phyloP scores from a whole-genome alignment of 2,113 vertebrate species.

The Trogon surrucura region DNA sequence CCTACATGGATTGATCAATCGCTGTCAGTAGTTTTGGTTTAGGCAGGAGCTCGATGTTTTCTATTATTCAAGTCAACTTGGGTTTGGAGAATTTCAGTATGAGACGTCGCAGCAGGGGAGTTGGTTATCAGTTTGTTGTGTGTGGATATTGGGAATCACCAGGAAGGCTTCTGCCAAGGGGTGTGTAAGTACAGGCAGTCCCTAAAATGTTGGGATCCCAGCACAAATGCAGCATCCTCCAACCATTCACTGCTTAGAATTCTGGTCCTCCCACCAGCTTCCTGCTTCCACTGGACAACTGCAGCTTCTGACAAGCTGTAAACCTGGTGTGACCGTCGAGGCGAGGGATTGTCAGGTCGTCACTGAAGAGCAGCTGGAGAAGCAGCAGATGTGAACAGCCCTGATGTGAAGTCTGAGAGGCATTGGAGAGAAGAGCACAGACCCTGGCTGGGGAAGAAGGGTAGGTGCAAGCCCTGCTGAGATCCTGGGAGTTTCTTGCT shows the following conservation, averaged over 20 bases:
- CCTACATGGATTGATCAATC: background rate
- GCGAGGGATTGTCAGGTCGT: background rate
- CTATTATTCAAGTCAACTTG: background rate
- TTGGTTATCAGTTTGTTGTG: background rate
- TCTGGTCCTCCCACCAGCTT: background rate
- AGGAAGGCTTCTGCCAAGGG: background rate
- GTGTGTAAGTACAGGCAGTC: background rate
- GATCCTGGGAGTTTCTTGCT: background rate
- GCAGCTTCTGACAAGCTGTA: background rate
- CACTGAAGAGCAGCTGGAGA: background rate
- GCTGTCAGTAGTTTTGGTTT: background rate
- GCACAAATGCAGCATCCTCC: background rate
- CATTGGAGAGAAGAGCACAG: background rate
- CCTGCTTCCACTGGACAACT: background rate
- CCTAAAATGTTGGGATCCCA: background rate
- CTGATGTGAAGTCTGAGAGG: background rate
- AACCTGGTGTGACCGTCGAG: background rate
- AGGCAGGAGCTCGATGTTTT: background rate
- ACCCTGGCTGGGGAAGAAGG: background rate
- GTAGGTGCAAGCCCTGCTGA: background rate
- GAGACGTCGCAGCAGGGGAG: background rate
- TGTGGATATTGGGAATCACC: background rate
- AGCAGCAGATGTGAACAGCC: background rate
- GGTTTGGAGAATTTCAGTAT: background rate
- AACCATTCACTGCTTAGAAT: rapidly evolving